phyloP scores from a whole-genome alignment of 2,797 vertebrate species.

The Sebastes iracundus region DNA sequence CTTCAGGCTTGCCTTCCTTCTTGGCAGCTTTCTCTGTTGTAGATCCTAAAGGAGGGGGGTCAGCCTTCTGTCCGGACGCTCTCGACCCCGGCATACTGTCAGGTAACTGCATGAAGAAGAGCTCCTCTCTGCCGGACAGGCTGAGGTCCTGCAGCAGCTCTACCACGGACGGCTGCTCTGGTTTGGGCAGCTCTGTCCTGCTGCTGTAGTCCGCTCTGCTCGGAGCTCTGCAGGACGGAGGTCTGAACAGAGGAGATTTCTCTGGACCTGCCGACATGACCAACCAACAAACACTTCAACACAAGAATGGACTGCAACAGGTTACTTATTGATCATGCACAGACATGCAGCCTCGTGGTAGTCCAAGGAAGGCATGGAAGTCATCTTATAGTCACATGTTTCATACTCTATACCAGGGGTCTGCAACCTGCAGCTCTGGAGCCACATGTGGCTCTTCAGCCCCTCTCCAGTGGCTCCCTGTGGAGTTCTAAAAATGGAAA shows the following conservation, averaged over 20 bases:
- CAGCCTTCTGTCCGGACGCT: not conserved
- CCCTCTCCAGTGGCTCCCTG: too few species aligned
- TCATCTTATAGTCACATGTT: too few species aligned
- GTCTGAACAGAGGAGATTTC: constrained; percentile 28
- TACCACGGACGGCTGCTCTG: constrained; percentile 61
- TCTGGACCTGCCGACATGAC: constrained; percentile 52
- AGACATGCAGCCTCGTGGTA: not conserved
- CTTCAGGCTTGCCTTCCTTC: constrained; percentile 62
- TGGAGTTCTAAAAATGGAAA: too few species aligned
- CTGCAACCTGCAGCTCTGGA: too few species aligned
- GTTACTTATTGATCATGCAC: not conserved
- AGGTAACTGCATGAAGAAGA: constrained; percentile 85
- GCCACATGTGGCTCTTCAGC: too few species aligned
- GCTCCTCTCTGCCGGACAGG: constrained; percentile 76
- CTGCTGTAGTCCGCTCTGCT: not conserved
- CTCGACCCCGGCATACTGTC: constrained; percentile 76
- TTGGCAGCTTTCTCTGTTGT: constrained; percentile 40
- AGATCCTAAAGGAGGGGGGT: not conserved
- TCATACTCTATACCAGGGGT: too few species aligned
- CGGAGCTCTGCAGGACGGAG: not conserved
- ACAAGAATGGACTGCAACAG: not conserved
- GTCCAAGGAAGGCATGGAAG: too few species aligned
- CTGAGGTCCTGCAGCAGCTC: constrained; percentile 77
- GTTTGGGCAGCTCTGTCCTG: not conserved
- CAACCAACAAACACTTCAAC: not conserved